Conservation (phyloP, 2,888 invertebrate species). For the Sclerodermus sp. region DNA sequence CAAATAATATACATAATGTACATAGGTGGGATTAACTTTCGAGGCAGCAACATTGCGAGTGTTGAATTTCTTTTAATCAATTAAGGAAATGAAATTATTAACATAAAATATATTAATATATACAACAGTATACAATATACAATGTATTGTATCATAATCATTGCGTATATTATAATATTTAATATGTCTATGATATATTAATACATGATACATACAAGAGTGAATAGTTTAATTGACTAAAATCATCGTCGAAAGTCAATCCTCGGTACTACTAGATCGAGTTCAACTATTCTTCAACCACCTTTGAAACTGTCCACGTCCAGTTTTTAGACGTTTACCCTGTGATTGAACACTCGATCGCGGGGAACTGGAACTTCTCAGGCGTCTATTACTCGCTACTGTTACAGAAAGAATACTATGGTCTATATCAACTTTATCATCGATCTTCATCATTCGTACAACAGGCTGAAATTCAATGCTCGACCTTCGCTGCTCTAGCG, state of each 20-base stretch:
- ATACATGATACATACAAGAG: too few species aligned
- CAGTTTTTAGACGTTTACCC: slow-evolving; percentile 37
- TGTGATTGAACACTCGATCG: slow-evolving; percentile 41
- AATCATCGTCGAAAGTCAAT: too few species aligned
- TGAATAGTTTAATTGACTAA: too few species aligned
- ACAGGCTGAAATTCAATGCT: slow-evolving; percentile 66
- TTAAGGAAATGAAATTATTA: slow-evolving; percentile 3
- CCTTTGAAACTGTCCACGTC: slow-evolving; percentile 42
- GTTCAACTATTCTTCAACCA: slow-evolving; percentile 53
- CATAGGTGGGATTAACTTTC: slow-evolving; percentile 15
- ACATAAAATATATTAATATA: background rate
- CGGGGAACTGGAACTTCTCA: slow-evolving; percentile 53
- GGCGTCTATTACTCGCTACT: slow-evolving; percentile 51
- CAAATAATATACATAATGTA: slow-evolving; percentile 53
- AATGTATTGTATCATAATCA: too few species aligned
- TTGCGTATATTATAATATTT: too few species aligned
- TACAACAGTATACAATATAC: background rate
- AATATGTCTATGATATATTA: too few species aligned
- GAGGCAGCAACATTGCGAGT: too few species aligned
- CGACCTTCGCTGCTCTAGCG: slow-evolving; percentile 48
- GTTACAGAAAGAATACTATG: slow-evolving; percentile 50
- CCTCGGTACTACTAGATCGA: background rate
- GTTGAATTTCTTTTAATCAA: slow-evolving; percentile 2
- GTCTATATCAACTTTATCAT: slow-evolving; percentile 56
- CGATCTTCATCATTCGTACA: slow-evolving; percentile 69